Base-by-base conservation (phyloP, 1,140 invertebrate genomes). In the Danaus melanippus region DNA sequence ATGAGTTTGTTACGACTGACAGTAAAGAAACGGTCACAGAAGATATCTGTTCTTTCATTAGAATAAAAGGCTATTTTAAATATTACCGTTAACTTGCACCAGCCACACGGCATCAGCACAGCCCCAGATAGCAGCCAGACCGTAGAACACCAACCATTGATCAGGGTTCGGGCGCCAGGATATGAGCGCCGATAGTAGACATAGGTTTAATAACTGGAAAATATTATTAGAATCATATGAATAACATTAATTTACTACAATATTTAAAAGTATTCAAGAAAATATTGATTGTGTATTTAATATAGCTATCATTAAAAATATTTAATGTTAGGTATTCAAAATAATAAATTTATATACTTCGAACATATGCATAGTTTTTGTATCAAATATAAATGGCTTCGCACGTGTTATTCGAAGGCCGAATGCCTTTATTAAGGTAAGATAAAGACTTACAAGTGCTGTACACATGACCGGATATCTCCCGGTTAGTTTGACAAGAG, bases 71-170 rank as follows among this genome's bases (percentile, higher is more conserved):
- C 21, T 32, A 32, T 32, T 3, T 32, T 5, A 32, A 47, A 61
- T 88, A 89, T 89, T 86, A 97, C 96, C 93, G 76, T 98, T 97
- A 46, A 98, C 93, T 88, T 98, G 95, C 1, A 97, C 97, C 53
- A 98, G 91, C 96, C 96, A 98, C 46, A 97, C 91, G 0, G 95
- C 95, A 75, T 98, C 97, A 46, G 93, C 94, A 7, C 96, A 86
- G 1, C 97, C 97, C 96, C 96, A 98, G 6, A 97, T 84, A 9
- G 93, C 95, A 0, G 95, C 94, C 46, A 98, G 88, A 0, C 94
- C 69, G 80, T 95, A 98, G 82, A 96, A 97, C 8, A 95, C 88
- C 0, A 90, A 44, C 54, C 90, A 90, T 51, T 93, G 91, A 0
- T 91, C 88, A 0, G 92, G 90, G 43, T 91, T 88, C 0, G 96